A percentile compares a stretch with the other conserved stretches of the same genome.
Conservation (phyloP, 2,113 vertebrate species). For the Peromyscus californicus region DNA sequence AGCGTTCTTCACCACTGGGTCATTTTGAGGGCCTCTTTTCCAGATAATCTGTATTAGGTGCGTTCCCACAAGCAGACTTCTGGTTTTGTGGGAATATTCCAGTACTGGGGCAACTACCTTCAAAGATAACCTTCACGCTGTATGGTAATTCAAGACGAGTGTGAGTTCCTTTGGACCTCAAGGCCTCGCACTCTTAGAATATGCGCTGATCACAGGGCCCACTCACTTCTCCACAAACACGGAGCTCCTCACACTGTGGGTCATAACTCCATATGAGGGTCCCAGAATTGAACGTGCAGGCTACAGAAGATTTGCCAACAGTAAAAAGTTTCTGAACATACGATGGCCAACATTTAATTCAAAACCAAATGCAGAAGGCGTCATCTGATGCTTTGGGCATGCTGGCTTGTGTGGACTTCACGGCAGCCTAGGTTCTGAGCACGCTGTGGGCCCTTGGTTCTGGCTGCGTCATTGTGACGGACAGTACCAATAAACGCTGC, state of each 20-base stretch:
- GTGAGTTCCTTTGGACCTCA: not conserved
- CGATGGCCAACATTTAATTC: not conserved
- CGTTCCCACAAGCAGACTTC: not conserved
- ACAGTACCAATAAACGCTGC: too few relatives aligned
- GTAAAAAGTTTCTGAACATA: not conserved
- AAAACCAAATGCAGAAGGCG: not conserved
- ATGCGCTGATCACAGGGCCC: not conserved
- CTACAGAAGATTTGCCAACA: not conserved
- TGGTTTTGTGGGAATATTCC: not conserved
- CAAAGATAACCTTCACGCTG: not conserved
- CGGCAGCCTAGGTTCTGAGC: not conserved
- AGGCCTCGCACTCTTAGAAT: not conserved
- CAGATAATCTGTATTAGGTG: slow-evolving; percentile 1
- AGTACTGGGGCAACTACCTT: not conserved
- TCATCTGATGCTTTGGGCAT: not conserved
- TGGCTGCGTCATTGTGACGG: not conserved
- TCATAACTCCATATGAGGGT: not conserved
- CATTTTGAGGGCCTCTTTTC: not conserved
- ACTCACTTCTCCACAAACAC: not conserved
- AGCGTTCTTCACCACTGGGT: not conserved
- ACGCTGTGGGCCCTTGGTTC: not conserved
- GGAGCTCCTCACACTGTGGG: not conserved
- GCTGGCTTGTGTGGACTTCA: not conserved
- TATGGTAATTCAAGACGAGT: not conserved
- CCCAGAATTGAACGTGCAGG: not conserved